Conservation (phyloP, 2,113 vertebrate species). For the Eulacestoma nigropectus region DNA sequence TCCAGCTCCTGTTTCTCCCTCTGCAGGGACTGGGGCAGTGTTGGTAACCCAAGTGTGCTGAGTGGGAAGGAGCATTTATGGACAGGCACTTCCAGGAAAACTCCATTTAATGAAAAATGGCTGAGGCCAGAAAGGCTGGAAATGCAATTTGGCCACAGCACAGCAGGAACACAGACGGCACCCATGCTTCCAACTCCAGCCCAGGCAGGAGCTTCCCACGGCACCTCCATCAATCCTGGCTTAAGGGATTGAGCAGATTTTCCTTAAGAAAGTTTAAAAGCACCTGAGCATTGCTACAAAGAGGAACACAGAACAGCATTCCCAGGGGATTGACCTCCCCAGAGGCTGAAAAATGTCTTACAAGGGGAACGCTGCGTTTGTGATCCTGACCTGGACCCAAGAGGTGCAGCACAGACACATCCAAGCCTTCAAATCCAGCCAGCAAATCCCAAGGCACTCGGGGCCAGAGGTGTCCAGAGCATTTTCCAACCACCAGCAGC, state of each 20-base stretch:
- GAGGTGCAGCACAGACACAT: not conserved
- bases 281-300: not conserved
- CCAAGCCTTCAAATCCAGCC: not conserved
- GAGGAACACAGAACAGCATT: not conserved
- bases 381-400: not conserved
- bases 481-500: not conserved
- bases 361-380: not conserved
- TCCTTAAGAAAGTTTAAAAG: not conserved
- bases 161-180: not conserved
- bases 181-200: not conserved
- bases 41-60: not conserved
- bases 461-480: not conserved
- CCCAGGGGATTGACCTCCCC: not conserved
- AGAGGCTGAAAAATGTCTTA: not conserved
- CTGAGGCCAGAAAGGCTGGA: not conserved
- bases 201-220: not conserved
- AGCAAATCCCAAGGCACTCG: rapidly evolving
- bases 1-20: not conserved
- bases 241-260: not conserved
- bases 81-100: constrained; percentile 10
- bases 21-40: not conserved
- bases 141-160: not conserved
- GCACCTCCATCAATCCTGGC: not conserved
- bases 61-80: not conserved
- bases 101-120: not conserved